Base-by-base conservation (phyloP, 2,113 vertebrate species). In the Pygoscelis adeliae region DNA sequence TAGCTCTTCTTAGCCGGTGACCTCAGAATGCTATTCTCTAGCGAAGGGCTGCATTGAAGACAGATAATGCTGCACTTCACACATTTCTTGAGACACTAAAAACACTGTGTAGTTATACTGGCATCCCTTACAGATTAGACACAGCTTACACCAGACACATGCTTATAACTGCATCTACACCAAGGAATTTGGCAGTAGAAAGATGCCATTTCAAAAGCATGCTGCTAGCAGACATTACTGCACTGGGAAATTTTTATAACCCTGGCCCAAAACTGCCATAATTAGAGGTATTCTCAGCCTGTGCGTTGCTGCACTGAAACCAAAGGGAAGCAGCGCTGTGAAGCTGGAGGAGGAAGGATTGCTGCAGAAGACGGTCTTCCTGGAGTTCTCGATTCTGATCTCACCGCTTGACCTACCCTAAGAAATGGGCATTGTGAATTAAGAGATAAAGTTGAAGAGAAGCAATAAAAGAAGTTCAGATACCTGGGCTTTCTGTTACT, bases 111-210 rank as follows among this genome's bases (percentile, higher is more conserved):
- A 61, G 73, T 69, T 83, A 49, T 30, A 61, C 62, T 70, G 70
- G 55, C 94, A 94, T 95, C 77, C 70, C 53, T 92, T 76, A 87
- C 78, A 83, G 77, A 84, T 85, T 85, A 91, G 81, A 66, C 73
- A 61, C 27, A 70, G 61, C 36, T 87, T 65, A 79, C 49, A 82
- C 19, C 65, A 79, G 66, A 79, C 49, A 71, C 77, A 17, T 71
- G 83, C 71, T 93, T 87, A n/a, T 29, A 81, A 47, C 86, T 94
- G 81, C 70, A 72, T 76, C 69, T 79, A 70, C 62, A 74, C 61
- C 72, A 46, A 87, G 81, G 58, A 87, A 91, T 91, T 66, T 91
- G 84, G 81, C 84, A 83, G 62, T 53, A 69, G 83, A 69, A 85
- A 71, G 83, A 93, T 83, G 87, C 74, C 53, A 20, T 94, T 96